Conservation (phyloP, 1,140 invertebrate species). For the Vanessa tameamea region DNA sequence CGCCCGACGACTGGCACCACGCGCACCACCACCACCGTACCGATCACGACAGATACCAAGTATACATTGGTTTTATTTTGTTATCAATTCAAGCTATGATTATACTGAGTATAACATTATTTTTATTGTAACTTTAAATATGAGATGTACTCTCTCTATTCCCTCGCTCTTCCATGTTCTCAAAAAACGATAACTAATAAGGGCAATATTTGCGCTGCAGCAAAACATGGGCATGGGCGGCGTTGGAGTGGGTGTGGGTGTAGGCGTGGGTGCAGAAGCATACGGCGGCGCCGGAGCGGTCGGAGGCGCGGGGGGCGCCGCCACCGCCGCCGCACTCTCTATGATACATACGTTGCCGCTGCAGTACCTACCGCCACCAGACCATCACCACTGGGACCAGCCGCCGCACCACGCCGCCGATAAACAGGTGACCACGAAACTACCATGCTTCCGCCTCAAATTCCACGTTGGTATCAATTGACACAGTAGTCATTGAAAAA, state of each 20-base stretch:
- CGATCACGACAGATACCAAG: slow-evolving; percentile 83
- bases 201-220: slow-evolving; percentile 15
- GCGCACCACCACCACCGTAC: slow-evolving; percentile 72
- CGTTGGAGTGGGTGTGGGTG: slow-evolving; percentile 38
- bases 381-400: slow-evolving; percentile 58
- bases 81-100: too few species aligned
- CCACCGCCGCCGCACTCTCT: slow-evolving; percentile 65
- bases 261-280: slow-evolving; percentile 39
- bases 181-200: too few species aligned
- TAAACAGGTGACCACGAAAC: slow-evolving; percentile 50
- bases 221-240: slow-evolving; percentile 46
- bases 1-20: slow-evolving; percentile 65
- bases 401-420: slow-evolving; percentile 56
- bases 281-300: slow-evolving; percentile 36
- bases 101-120: too few species aligned
- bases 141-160: too few species aligned
- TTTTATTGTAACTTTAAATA: too few species aligned
- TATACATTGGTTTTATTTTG: slow-evolving; percentile 25
- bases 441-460: too few species aligned
- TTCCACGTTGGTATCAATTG: too few species aligned
- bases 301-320: slow-evolving; percentile 40
- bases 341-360: slow-evolving; percentile 72
- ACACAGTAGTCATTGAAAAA: too few species aligned
- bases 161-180: too few species aligned
- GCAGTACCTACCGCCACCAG: slow-evolving; percentile 65